Evolutionary conservation across 2,113 vertebrate species (phyloP), one percentile per base, ranked within the genome.

Genomic region (Jacana jacana): DNA sequence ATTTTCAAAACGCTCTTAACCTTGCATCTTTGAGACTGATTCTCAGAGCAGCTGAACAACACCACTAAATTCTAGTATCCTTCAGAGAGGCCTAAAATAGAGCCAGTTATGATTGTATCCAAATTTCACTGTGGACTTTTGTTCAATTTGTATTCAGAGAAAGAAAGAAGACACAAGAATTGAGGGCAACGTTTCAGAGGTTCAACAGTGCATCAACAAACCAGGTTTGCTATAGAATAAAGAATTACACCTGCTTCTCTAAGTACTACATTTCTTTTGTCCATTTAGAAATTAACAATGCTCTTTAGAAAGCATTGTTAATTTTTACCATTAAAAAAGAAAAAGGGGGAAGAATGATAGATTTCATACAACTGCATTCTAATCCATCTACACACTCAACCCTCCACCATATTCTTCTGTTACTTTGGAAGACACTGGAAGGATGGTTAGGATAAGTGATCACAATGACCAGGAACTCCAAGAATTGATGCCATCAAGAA

Each of bases 1-100:
- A 55, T 78, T 94, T 89, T 88, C 17, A 63, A 82, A 69, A 72
- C 19, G 33, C 37, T 90, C 71, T 94, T 73, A 94, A 73, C 39
- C 54, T 46, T 68, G 27, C 17, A 51, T 42, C 48, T 86, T 86
- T 48, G 37, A 82, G 85, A 73, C 19, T 58, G 40, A 83, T 48
- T 55, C 49, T 88, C n/a, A 64, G 20, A 78, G 48, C 7, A 88
- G 63, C 25, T 82, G 65, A 94, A 84, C 1, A 3, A 17, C 60
- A 72, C 40, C 63, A 78, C 49, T 25, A 46, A 72, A 60, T 20
- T 57, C 71, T 54, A 71, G 7, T 7, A 58, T 46, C 30, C 19
- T 89, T 44, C 60, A 63, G 37, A 78, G 7, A 1, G 6, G 55
- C 42, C 60, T n/a, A 48, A 95, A 89, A 78, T 55, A 28, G 18